Evolutionary conservation across 2,888 invertebrate species (phyloP).

Genomic region (Tipula vernalis): DNA sequence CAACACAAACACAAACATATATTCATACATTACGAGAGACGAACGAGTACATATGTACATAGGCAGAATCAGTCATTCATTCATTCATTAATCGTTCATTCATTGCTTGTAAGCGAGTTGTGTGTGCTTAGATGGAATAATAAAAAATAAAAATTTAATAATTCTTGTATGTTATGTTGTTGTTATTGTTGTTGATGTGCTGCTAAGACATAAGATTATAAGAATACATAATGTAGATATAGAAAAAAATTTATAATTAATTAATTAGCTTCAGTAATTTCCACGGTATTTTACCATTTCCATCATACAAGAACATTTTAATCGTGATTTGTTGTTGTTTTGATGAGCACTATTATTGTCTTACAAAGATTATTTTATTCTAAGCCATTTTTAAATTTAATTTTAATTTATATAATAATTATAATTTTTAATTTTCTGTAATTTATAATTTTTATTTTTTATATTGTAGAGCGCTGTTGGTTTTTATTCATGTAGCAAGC

Average conservation of each 20-base stretch:
- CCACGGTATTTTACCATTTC: background rate
- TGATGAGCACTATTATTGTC: background rate
- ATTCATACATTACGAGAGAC: background rate
- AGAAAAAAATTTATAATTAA: background rate
- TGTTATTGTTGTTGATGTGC: background rate
- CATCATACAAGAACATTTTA: background rate
- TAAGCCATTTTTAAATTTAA: background rate
- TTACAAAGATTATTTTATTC: background rate
- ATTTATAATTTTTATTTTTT: background rate
- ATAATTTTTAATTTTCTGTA: background rate
- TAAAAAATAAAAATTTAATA: background rate
- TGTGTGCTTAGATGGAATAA: background rate
- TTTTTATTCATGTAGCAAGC: background rate
- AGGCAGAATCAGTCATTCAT: background rate
- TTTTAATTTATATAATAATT: background rate
- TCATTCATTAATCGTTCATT: background rate
- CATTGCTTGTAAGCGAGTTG: background rate
- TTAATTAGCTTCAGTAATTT: constrained; percentile 4
- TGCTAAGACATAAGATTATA: background rate
- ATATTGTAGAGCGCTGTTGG: background rate
- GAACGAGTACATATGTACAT: background rate
- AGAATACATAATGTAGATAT: background rate
- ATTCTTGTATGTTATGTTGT: background rate
- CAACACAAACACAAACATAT: background rate
- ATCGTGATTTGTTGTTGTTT: background rate